Base-by-base conservation (phyloP, 2,113 vertebrate genomes). In the Mastomys coucha region DNA sequence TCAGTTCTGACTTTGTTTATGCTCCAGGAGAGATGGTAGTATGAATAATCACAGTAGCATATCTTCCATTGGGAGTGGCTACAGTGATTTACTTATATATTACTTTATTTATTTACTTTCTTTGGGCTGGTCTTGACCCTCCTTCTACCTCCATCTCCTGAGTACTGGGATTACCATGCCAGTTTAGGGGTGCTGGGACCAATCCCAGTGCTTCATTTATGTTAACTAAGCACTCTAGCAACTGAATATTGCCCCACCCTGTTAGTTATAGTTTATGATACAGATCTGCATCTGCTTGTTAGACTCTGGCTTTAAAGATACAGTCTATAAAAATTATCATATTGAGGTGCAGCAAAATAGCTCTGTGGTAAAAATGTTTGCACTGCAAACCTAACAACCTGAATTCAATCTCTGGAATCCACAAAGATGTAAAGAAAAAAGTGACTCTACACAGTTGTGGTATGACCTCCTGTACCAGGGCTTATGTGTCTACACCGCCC, bases 1-100 rank as follows among this genome's bases (percentile, higher is more conserved):
- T 94, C 58, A 88, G 42, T 81, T 92, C 75, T 92, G 75, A 77
- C 92, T 97, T 93, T 67, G 69, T 89, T 73, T 94, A 31, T 93
- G 42, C 49, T 96, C 17, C 82, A 75, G 36, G 81, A 51, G 89
- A 78, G 95, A 60, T 42, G 84, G 31, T 91, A 56, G 73, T 31
- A 31, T 91, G 53, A 42, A 69, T 81, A 67, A 96, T 72, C n/a
- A 70, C 84, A 24, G 33, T 90, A 91, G 58, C 49, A 73, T 16
- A 58, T 92, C n/a, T 63, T 94, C 31, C 7, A 92, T 92, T 94
- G 13, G 82, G 58, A 19, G 70, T 95, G 42, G 63, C 72, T 78
- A 19, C 42, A 63, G 5, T 94, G 51, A 80, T 84, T 87, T 70
- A 28, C 76, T 87, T 28, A 63, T 84, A 7, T 31, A 67, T 12